Percentiles rank a stretch among this genome's conserved stretches.
These are phyloP conservation scores for Hypselothyrea guttata DNA, from an alignment of 2,888 invertebrate species.

Conservation along the genomic window DNA sequence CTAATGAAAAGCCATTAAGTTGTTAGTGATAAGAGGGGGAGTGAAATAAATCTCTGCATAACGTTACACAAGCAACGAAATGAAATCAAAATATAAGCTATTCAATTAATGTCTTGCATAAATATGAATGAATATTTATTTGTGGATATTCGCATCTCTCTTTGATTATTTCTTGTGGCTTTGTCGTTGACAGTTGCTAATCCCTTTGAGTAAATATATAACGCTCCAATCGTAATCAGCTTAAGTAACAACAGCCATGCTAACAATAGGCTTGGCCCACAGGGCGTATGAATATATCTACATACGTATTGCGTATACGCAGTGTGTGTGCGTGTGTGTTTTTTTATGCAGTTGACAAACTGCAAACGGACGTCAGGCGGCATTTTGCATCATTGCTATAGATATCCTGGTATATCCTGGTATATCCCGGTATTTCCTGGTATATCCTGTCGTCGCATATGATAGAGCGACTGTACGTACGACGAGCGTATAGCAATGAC, in stretches of 20 bases:
- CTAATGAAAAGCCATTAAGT: too few relatives aligned
- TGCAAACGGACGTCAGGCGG: constrained; percentile 40
- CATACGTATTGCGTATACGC: constrained; percentile 49
- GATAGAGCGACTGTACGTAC: too few relatives aligned
- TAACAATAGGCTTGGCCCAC: not conserved
- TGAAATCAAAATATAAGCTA: not conserved
- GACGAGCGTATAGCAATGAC: constrained; percentile 55
- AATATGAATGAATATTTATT: not conserved
- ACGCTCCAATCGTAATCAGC: constrained; percentile 60
- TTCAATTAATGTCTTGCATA: too few relatives aligned
- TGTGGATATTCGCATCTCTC: constrained; percentile 1
- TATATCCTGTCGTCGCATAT: constrained; percentile 43
- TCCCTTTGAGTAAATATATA: constrained; percentile 37
- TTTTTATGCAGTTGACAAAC: constrained; percentile 61
- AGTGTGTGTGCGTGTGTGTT: constrained; percentile 8
- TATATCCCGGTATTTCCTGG: too few relatives aligned
- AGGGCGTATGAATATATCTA: constrained; percentile 21
- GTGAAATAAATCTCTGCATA: too few relatives aligned
- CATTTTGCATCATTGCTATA: constrained; percentile 35
- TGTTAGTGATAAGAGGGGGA: too few relatives aligned
- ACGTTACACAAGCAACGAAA: not conserved
- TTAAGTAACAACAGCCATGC: constrained; percentile 35
- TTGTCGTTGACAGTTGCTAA: constrained; percentile 28
- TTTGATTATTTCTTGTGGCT: not conserved
- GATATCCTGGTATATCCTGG: too few relatives aligned